Base-by-base conservation (phyloP, 2,888 invertebrate species). In the Polyploca ridens region DNA sequence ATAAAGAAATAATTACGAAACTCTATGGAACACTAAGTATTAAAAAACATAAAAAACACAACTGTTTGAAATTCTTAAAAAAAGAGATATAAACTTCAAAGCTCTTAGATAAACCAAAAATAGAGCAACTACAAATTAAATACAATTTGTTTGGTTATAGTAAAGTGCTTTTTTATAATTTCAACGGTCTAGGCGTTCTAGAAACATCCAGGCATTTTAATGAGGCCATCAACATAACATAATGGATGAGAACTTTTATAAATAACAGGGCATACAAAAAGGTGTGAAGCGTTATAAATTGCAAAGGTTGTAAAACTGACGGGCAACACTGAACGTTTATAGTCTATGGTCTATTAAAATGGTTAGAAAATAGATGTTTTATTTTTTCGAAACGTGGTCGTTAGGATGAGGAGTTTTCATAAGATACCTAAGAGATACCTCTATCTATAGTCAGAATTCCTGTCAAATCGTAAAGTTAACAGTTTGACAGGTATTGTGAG, bases 121-220 rank as follows among this genome's bases (percentile, higher is more conserved):
- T 44, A 49, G 7, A 49, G 46, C 14, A 1, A n/a, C 8, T 49
- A 49, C n/a, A 16, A 16, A 41, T 3, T 41, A 6, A 13, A 41
- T 41, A 3, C 41, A 41, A 41, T 41, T 41, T 41, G 41, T 7
- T 41, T 5, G 13, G 41, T 38, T 10, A 38, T 38, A 35, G 4
- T 35, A 35, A 35, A 46, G 49, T 49, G 16, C 49, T 16, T 54
- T 54, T 54, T 54, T 19, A 49, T 16, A 19, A 54, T 54, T 49
- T 49, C 7, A 49, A 16, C 5, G 54, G 2, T 54, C 54, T 54
- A 49, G 49, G 49, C 7, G 6, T 16, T 49, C 49, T 49, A 54
- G 54, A 54, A 19, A 38, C 64, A 62, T 54, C 60, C 44, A 49
- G 58, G 16, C 59, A 66, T 64, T 58, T 38, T 62, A 66, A 66